Base-by-base conservation (phyloP, 1,140 invertebrate species). In the Drosophila auraria region DNA sequence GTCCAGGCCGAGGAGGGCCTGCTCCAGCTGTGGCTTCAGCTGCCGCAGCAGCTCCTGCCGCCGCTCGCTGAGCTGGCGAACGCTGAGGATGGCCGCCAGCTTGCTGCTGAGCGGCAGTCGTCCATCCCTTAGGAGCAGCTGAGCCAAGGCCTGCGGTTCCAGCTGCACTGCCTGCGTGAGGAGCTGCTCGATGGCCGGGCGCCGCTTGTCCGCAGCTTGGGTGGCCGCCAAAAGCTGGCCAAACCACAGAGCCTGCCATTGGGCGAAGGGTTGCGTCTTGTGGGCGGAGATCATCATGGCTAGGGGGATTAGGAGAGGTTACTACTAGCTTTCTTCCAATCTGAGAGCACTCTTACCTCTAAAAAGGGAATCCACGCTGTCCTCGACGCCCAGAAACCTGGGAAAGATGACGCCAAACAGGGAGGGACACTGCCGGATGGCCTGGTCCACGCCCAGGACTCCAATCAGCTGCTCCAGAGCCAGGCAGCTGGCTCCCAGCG, bases 331-430 rank as follows among this genome's bases (percentile, higher is more conserved):
- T 7, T n/a, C 3, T 6, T 0, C 8, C 8, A 2, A 9, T 33
- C 9, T 33, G 3, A 33, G 33, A 2, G 9, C 9, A 11, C 33
- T 11, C 82, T 82, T 57, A 91, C 91, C 57, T 17, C 83, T 90
- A 20, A 74, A 92, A 15, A 92, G 57, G 3, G 86, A 69, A 57
- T 89, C 81, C 2, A 92, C 91, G 15, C 73, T 69, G 8, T 87
- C 87, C 66, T 93, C 87, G 9, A 54, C 30, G 7, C 92, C 92
- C 15, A 92, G 17, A 12, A 78, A 64, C 0, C 36, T 15, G 7
- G 72, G 64, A 54, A 93, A 83, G 7, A 93, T 30, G 0, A 64
- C 47, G 0, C 56, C 27, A 23, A 92, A 82, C 5, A 93, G 40
- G 38, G 72, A 74, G 0, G 80, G 74, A 40, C 80, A 91, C 53